Evolutionary conservation across 2,888 invertebrate genomes (phyloP).

Genomic region (Leptarthrus brevirostris): DNA sequence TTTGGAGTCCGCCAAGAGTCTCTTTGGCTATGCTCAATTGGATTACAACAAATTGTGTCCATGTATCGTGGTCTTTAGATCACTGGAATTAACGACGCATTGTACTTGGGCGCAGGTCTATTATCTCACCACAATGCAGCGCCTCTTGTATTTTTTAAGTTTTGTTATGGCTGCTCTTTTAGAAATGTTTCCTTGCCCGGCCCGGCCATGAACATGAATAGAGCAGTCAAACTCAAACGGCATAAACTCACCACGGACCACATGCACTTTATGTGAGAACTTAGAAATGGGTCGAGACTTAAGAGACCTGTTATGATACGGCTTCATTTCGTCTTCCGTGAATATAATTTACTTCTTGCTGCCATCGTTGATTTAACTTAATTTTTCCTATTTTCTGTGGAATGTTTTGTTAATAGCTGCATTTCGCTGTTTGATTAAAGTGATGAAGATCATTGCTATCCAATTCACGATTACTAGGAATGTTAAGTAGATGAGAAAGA

Average conservation of each 20-base stretch:
- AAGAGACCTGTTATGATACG: constrained; percentile 26
- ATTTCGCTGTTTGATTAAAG: background rate
- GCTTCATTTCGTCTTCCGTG: constrained; percentile 40
- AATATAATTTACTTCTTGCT: constrained; percentile 20
- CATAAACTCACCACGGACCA: background rate
- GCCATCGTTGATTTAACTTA: constrained; percentile 11
- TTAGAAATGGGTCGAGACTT: constrained; percentile 31
- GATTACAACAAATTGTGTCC: constrained; percentile 42
- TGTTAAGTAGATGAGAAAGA: background rate
- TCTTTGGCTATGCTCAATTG: constrained; percentile 11
- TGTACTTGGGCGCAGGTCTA: constrained; percentile 31
- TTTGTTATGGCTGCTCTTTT: background rate
- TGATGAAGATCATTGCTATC: background rate
- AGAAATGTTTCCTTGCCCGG: background rate
- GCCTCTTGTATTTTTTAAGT: background rate
- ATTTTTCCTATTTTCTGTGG: constrained; percentile 21
- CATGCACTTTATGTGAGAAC: constrained; percentile 34
- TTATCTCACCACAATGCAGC: constrained; percentile 37
- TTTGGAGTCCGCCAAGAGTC: background rate
- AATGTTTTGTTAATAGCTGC: constrained; percentile 1
- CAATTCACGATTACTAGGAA: background rate
- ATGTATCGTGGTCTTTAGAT: constrained; percentile 35
- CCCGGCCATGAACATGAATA: constrained; percentile 13
- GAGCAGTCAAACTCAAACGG: constrained; percentile 12
- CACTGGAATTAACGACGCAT: constrained; percentile 43